phyloP scores from a whole-genome alignment of 1,140 invertebrate species.

The Hycleus phaleratus region DNA sequence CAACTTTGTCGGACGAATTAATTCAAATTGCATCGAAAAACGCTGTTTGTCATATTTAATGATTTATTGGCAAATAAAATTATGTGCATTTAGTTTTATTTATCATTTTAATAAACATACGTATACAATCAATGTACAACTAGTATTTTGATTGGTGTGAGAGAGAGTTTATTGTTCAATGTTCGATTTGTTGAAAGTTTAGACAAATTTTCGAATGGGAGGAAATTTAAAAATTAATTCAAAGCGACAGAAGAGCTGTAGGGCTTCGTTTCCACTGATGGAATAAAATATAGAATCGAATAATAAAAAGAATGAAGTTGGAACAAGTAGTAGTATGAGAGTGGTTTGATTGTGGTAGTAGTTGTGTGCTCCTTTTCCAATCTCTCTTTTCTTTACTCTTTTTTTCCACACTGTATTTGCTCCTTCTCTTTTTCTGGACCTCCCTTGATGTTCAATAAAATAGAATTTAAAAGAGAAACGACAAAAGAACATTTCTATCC shows the following conservation, averaged over 20 bases:
- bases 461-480: conserved; percentile 25
- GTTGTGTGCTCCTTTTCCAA: too few species aligned
- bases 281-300: conserved; percentile 27
- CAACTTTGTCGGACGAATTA: conserved; percentile 5
- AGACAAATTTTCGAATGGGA: conserved; percentile 2
- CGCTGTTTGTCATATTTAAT: conserved; percentile 13
- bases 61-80: conserved; percentile 15
- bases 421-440: conserved; percentile 11
- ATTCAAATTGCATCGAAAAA: conserved; percentile 11
- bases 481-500: conserved; percentile 29
- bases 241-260: conserved; percentile 12
- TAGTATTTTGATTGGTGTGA: too few species aligned
- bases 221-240: conserved; percentile 23
- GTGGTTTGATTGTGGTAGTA: too few species aligned
- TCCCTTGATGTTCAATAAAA: conserved; percentile 10
- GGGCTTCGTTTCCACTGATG: conserved; percentile 19
- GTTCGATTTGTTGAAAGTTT: too few species aligned
- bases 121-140: not conserved
- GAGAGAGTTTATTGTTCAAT: too few species aligned
- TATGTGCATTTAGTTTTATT: conserved; percentile 13
- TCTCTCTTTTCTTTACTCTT: too few species aligned
- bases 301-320: conserved; percentile 18
- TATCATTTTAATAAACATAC: conserved; percentile 15
- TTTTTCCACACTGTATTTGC: not conserved
- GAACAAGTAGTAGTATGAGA: not conserved